Evolutionary conservation across 1,140 invertebrate species (phyloP).

Genomic region (Brachionus calyciflorus): DNA sequence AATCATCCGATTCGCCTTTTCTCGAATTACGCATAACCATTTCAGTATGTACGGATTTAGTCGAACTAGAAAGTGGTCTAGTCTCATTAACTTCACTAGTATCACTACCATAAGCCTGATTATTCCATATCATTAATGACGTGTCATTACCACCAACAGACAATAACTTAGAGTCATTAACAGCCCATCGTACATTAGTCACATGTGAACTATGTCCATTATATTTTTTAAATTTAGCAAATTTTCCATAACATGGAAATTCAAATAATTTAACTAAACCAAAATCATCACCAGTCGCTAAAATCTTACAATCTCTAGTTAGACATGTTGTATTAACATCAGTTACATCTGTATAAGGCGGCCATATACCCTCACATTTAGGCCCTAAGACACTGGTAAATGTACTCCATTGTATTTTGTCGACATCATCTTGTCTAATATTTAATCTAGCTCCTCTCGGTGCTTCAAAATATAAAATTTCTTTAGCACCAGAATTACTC

Average conservation of each 20-base stretch:
- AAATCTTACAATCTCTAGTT: slow-evolving; percentile 52
- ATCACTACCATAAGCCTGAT: slow-evolving; percentile 29
- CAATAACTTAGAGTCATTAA: slow-evolving; percentile 54
- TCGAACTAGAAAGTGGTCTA: background rate
- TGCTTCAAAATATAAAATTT: slow-evolving; percentile 61
- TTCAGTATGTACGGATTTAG: background rate
- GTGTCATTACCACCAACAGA: slow-evolving; percentile 60
- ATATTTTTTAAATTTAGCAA: slow-evolving; percentile 62
- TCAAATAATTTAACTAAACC: slow-evolving; percentile 60
- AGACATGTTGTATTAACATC: slow-evolving; percentile 58
- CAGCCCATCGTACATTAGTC: slow-evolving; percentile 58
- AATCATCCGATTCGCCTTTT: slow-evolving; percentile 59
- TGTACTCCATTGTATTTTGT: slow-evolving; percentile 56
- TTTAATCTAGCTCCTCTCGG: slow-evolving; percentile 57
- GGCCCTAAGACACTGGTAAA: slow-evolving; percentile 59
- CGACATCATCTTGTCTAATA: slow-evolving; percentile 53
- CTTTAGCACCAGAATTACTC: slow-evolving; percentile 60
- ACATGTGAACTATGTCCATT: slow-evolving; percentile 61
- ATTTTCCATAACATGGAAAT: slow-evolving; percentile 60
- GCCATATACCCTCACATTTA: slow-evolving; percentile 60
- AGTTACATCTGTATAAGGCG: slow-evolving; percentile 60
- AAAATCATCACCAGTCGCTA: slow-evolving; percentile 61
- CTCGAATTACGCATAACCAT: background rate
- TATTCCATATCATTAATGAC: slow-evolving; percentile 59
- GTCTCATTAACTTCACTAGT: background rate